These are phyloP conservation scores for Festucalex cinctus DNA, from an alignment of 2,113 vertebrate genomes.

Conservation along the genomic window DNA sequence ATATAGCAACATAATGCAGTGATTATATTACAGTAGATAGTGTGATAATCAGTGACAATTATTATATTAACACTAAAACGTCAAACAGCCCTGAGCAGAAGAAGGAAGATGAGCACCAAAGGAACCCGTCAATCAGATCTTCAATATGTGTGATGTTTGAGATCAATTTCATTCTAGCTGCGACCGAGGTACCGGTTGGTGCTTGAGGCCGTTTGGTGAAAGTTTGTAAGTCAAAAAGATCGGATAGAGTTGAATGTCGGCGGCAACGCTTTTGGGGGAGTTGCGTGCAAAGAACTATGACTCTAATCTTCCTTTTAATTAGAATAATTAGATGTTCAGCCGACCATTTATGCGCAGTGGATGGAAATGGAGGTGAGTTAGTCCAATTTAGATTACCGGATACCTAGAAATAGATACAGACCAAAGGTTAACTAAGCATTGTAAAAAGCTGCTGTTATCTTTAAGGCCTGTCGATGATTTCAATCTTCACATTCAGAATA, in stretches of 20 bases:
- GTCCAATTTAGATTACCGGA: background rate
- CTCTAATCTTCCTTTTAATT: background rate
- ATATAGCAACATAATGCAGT: background rate
- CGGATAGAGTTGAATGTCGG: background rate
- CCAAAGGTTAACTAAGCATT: background rate
- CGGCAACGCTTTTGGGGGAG: background rate
- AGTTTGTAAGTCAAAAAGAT: background rate
- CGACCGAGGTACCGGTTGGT: background rate
- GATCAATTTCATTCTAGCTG: background rate
- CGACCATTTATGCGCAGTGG: background rate
- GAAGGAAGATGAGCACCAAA: background rate
- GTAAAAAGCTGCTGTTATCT: background rate
- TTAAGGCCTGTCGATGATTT: background rate
- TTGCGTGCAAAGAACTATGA: background rate
- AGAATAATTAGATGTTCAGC: background rate
- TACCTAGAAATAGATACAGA: background rate
- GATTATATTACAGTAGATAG: background rate
- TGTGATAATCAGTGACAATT: background rate
- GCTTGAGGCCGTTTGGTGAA: background rate
- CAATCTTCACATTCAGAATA: background rate
- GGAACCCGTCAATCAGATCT: background rate
- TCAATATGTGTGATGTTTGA: background rate
- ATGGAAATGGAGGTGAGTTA: background rate
- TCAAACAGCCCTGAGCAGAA: background rate
- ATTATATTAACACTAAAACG: no score